A percentile compares a stretch with the other conserved stretches of the same genome.
Evolutionary conservation across 2,888 invertebrate genomes (phyloP).

Genomic region (Euzophera pinguis): DNA sequence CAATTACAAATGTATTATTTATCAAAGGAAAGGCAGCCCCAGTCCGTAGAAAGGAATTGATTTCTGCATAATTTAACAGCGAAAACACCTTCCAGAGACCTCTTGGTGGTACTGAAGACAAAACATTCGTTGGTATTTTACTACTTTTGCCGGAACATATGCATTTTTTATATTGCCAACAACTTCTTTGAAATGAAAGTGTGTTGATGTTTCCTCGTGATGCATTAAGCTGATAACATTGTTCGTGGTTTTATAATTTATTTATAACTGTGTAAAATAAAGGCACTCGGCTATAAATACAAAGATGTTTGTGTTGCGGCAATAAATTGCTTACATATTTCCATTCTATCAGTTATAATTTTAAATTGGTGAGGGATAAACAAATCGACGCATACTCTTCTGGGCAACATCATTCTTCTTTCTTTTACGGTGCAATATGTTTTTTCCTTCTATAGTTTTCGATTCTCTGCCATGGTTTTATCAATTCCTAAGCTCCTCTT

Average conservation of each 20-base stretch:
- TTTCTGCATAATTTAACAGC: slow-evolving; percentile 77
- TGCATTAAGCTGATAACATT: slow-evolving; percentile 1
- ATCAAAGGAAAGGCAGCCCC: slow-evolving; percentile 53
- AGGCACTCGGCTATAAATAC: neutral
- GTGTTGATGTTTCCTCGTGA: slow-evolving; percentile 24
- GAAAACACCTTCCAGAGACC: slow-evolving; percentile 69
- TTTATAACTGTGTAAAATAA: neutral
- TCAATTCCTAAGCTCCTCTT: no score
- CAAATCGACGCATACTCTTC: no score
- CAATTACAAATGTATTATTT: slow-evolving; percentile 77
- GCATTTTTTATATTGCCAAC: slow-evolving; percentile 54
- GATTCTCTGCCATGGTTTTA: no score
- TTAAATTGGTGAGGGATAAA: no score
- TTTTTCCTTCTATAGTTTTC: no score
- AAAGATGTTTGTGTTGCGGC: no score
- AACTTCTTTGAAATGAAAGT: slow-evolving; percentile 35
- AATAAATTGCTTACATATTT: no score
- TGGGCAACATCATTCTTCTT: no score
- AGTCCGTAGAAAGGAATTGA: slow-evolving; percentile 73
- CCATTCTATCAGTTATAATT: no score
- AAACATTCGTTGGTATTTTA: slow-evolving; percentile 74
- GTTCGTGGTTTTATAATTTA: neutral
- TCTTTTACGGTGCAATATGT: no score
- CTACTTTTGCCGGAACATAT: slow-evolving; percentile 63
- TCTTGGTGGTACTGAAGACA: slow-evolving; percentile 68